Evolutionary conservation across 2,888 invertebrate species (phyloP), one percentile per base, ranked within the genome.

Genomic region (Enchytraeus crypticus): DNA sequence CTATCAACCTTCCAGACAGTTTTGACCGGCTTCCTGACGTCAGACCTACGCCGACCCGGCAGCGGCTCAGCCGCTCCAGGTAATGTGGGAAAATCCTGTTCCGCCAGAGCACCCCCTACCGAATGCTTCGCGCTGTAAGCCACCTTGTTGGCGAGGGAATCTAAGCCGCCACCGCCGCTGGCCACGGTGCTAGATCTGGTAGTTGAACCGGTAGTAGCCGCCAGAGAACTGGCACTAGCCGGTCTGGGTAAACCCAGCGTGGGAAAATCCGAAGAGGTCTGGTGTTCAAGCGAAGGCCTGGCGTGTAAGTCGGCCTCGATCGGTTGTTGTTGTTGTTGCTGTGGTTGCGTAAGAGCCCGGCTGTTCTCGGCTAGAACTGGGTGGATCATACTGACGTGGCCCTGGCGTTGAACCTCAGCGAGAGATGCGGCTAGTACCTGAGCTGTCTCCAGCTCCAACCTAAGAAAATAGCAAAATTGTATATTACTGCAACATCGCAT

Each of bases 51-150:
- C 8, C 49, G 8, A 5, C 26, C 26, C 49, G 23, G 46, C 27
- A n/a, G 47, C 33, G 2, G 38, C 21, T 26, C 53, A 21, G 23
- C 29, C 32, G 47, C 18, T 32, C 66, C 66, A 43, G 67, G 69
- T 73, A 75, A 51, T 74, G 77, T 11, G 80, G 81, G 38, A 63
- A 77, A 77, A 47, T 77, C 75, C 45, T 72, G 67, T 29, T 72
- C 72, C 8, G 32, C 55, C 59, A 69, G 51, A 2, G 23, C n/a
- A 21, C 72, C 72, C 27, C 71, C 69, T 3, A 78, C 74, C 32
- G 77, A 76, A 64, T 74, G 71, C 29, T 73, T 71, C 58, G 73
- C 73, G 21, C 70, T 69, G 30, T 72, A 69, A 5, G 78, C 78
- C 34, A 79, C 59, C 51, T 72, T 72, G 51, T 74, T 72, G 14